These are phyloP conservation scores for Gnathonemus echidnorhynchus DNA, from an alignment of 2,113 vertebrate genomes.

Conservation along the genomic window DNA sequence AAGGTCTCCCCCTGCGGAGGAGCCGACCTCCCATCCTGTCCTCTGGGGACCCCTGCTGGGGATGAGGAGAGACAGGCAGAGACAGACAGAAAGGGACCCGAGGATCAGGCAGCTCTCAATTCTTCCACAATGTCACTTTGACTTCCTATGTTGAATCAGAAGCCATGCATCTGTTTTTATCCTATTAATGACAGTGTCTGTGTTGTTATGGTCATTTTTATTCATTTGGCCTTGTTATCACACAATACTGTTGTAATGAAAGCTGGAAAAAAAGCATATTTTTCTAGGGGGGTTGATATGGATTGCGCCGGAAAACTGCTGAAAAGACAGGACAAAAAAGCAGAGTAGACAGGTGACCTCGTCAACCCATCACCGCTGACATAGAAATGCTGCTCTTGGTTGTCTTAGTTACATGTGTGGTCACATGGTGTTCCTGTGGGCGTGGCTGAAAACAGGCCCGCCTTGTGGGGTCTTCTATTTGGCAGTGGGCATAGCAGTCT, in stretches of 20 bases:
- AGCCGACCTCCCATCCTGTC: background rate
- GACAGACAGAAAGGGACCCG: background rate
- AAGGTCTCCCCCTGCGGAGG: background rate
- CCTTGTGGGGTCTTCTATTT: background rate
- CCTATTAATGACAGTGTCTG: constrained; percentile 51
- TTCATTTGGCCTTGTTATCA: constrained; percentile 48
- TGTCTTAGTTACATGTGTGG: background rate
- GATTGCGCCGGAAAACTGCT: background rate
- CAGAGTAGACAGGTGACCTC: background rate
- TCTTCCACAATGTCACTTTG: constrained; percentile 22
- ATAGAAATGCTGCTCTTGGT: background rate
- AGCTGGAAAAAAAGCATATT: constrained; percentile 31
- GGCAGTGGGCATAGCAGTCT: background rate
- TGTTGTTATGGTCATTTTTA: constrained; percentile 35
- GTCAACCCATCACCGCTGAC: background rate
- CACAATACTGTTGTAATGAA: constrained; percentile 21
- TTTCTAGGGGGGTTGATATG: constrained; percentile 51
- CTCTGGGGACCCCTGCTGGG: background rate
- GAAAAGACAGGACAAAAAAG: background rate
- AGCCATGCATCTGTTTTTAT: constrained; percentile 65
- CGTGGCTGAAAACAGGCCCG: background rate
- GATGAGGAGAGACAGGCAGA: background rate
- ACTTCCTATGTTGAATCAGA: constrained; percentile 60
- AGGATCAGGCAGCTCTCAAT: constrained; percentile 25
- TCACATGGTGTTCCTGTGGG: background rate